phyloP scores from a whole-genome alignment of 2,113 vertebrate genomes.

The Oriolus oriolus region DNA sequence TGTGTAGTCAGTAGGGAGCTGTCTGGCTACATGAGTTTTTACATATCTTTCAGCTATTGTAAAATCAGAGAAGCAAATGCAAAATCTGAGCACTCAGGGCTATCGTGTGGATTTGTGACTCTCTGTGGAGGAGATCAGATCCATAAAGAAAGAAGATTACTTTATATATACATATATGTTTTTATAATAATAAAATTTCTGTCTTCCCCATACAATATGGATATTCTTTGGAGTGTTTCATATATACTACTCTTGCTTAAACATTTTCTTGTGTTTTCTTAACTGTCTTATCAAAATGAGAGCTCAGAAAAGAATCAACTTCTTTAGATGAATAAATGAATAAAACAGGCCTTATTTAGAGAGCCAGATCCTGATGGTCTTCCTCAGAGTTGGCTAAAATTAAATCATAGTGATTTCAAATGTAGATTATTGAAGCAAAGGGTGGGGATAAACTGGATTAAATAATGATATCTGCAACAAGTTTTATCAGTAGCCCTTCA shows the following conservation, averaged over 20 bases:
- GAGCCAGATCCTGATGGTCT: neutral
- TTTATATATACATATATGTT: constrained; percentile 43
- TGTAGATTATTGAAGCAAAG: neutral
- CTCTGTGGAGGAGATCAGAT: constrained; percentile 33
- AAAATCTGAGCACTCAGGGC: constrained; percentile 46
- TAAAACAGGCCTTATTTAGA: neutral
- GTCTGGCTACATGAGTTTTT: constrained; percentile 55
- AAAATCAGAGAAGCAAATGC: constrained; percentile 46
- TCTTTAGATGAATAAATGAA: neutral
- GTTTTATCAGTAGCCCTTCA: neutral
- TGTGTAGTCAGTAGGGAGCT: constrained; percentile 54
- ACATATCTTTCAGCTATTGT: constrained; percentile 49
- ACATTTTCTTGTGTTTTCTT: neutral
- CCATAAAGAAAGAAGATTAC: constrained; percentile 10
- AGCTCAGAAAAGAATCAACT: neutral
- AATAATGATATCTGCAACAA: neutral
- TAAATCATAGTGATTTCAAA: neutral
- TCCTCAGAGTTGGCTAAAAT: neutral
- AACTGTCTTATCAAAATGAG: neutral
- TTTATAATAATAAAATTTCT: constrained; percentile 40
- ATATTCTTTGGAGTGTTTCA: constrained; percentile 1
- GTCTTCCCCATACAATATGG: neutral
- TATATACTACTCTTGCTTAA: neutral
- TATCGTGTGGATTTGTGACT: constrained; percentile 55
- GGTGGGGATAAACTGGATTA: neutral